Evolutionary conservation across 1,140 invertebrate genomes (phyloP).

Genomic region (Dreissena polymorpha): DNA sequence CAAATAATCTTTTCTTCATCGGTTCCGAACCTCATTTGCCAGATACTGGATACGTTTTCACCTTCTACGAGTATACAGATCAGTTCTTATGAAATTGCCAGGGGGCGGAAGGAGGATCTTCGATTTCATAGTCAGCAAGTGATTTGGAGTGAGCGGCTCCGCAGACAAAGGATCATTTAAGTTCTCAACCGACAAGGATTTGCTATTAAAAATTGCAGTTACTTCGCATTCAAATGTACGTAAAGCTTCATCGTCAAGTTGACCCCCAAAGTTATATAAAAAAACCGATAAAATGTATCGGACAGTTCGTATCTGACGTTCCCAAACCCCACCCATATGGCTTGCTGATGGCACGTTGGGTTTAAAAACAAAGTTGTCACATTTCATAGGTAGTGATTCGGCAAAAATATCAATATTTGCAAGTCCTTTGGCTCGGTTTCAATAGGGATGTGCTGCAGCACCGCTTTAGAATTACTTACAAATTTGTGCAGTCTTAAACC

Average conservation of each 20-base stretch:
- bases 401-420: conserved; percentile 50
- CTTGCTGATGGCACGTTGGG: no score
- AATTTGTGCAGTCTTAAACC: conserved; percentile 62
- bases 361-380: conserved; percentile 29
- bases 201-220: no score
- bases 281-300: conserved; percentile 45
- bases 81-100: conserved; percentile 32
- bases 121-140: conserved; percentile 44
- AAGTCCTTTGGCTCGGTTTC: no score
- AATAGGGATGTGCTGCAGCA: conserved; percentile 54
- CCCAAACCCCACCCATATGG: no score
- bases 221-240: no score
- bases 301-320: conserved; percentile 48
- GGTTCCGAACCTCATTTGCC: conserved; percentile 43
- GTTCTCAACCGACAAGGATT: no score
- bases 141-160: conserved; percentile 44
- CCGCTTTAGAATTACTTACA: conserved; percentile 17
- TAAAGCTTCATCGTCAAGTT: no score
- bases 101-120: no score
- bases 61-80: conserved; percentile 42
- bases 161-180: conserved; percentile 31
- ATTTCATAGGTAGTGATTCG: conserved; percentile 60
- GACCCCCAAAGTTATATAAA: conserved; percentile 5
- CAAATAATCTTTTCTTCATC: conserved; percentile 48
- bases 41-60: conserved; percentile 49